Conservation (phyloP, 2,113 vertebrate species). For the Xyrauchen texanus region DNA sequence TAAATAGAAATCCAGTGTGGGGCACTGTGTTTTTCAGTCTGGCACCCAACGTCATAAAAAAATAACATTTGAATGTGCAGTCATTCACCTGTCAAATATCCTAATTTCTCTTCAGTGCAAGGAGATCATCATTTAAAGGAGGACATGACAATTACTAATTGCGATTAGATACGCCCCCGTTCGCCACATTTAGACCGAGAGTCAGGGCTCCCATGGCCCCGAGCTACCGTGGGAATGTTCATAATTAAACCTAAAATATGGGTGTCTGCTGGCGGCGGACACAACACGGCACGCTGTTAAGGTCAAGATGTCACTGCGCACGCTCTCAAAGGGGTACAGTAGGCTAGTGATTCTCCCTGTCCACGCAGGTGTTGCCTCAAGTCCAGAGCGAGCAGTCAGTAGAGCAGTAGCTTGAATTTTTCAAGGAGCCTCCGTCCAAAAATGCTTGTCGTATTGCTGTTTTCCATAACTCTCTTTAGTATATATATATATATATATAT, state of each 20-base stretch:
- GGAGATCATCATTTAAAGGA: constrained; percentile 60
- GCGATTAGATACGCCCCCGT: constrained; percentile 75
- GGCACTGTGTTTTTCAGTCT: constrained; percentile 3
- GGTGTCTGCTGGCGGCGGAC: constrained; percentile 66
- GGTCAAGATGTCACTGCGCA: constrained; percentile 73
- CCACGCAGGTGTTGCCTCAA: constrained; percentile 10
- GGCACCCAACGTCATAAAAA: constrained; percentile 21
- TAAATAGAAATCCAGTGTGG: not conserved
- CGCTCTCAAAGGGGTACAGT: constrained; percentile 25
- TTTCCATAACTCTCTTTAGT: not conserved
- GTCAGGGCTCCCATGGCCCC: constrained; percentile 72
- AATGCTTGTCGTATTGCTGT: no score
- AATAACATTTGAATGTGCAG: constrained; percentile 34
- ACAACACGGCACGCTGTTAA: constrained; percentile 75
- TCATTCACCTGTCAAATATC: constrained; percentile 57
- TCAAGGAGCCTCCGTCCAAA: no score
- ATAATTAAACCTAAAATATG: constrained; percentile 79
- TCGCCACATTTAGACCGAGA: constrained; percentile 74
- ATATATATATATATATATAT: no score
- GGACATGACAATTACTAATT: constrained; percentile 79
- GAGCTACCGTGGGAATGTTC: constrained; percentile 77
- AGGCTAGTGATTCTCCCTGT: constrained; percentile 11
- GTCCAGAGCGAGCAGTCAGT: not conserved
- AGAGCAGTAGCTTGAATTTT: no score
- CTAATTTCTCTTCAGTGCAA: constrained; percentile 66